Percentiles rank a stretch among this genome's conserved stretches.
Evolutionary conservation across 2,888 invertebrate genomes (phyloP).

Genomic region (Eumerus sabulonum): DNA sequence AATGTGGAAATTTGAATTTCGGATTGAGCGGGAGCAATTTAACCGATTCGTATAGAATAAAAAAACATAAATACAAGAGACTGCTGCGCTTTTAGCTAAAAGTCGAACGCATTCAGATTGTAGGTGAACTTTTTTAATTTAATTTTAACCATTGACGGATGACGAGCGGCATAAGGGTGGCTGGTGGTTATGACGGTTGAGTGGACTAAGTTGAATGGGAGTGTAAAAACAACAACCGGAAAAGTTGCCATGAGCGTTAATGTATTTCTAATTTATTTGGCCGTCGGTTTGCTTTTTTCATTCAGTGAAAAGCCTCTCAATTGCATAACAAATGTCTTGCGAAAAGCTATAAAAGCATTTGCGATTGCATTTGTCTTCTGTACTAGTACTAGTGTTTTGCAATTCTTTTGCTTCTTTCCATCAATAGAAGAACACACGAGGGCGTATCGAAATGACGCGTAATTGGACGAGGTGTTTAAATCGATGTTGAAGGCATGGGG

Average conservation of each 20-base stretch:
- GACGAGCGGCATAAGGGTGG: conserved; percentile 45
- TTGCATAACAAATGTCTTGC: conserved; percentile 50
- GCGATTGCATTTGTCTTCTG: neutral
- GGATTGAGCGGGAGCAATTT: conserved; percentile 24
- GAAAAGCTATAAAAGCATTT: conserved; percentile 43
- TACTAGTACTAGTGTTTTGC: too few relatives aligned
- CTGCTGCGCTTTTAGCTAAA: conserved; percentile 51
- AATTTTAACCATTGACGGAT: conserved; percentile 48
- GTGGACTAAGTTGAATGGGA: neutral
- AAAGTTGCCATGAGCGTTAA: conserved; percentile 27
- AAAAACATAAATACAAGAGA: conserved; percentile 58
- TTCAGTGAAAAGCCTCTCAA: conserved; percentile 32
- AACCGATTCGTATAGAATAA: conserved; percentile 56
- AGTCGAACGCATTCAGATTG: conserved; percentile 35
- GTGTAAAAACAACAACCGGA: neutral
- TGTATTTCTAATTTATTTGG: too few relatives aligned
- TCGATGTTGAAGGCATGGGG: too few relatives aligned
- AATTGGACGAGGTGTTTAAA: too few relatives aligned
- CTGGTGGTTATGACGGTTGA: conserved; percentile 5
- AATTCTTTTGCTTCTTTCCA: neutral
- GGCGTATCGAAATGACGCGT: too few relatives aligned
- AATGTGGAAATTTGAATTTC: too few relatives aligned
- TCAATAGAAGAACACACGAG: too few relatives aligned
- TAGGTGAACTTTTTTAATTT: conserved; percentile 65
- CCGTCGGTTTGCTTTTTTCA: too few relatives aligned